Percentiles rank a stretch among this genome's conserved stretches.
Evolutionary conservation across 2,113 vertebrate genomes (phyloP).

Genomic region (Herpailurus yagouaroundi): DNA sequence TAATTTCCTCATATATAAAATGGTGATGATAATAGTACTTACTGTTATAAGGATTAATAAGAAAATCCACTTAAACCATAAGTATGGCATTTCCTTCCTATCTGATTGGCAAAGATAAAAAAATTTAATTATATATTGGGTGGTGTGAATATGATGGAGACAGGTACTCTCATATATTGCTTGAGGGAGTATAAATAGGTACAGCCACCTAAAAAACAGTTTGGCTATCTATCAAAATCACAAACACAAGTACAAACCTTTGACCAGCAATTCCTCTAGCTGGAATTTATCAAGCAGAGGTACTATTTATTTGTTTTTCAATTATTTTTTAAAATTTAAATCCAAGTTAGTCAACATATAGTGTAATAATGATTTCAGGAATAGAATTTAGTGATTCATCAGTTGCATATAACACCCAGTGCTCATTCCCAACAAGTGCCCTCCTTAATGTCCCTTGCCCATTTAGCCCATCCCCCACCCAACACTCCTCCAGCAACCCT

Average conservation of each 20-base stretch:
- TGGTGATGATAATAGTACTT: neutral
- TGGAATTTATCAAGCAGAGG: neutral
- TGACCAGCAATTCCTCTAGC: neutral
- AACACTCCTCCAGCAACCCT: too few relatives aligned
- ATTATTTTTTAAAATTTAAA: too few relatives aligned
- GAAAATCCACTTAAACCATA: slow-evolving; percentile 3
- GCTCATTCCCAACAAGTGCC: too few relatives aligned
- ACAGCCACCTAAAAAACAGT: neutral
- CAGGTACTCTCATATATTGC: neutral
- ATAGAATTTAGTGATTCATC: too few relatives aligned
- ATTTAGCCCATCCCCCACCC: too few relatives aligned
- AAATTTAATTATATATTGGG: neutral
- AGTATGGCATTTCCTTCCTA: neutral
- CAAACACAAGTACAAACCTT: neutral
- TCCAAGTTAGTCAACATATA: too few relatives aligned
- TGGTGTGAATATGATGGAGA: neutral
- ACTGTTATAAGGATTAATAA: neutral
- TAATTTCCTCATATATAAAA: slow-evolving; percentile 28
- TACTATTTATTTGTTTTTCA: neutral
- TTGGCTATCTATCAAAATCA: neutral
- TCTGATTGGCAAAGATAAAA: neutral
- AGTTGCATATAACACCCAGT: too few relatives aligned
- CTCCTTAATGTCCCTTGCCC: too few relatives aligned
- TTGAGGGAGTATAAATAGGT: neutral
- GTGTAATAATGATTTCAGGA: too few relatives aligned